These are phyloP conservation scores for Patiria pectinifera DNA, from an alignment of 53 echinoderm and acorn worm species.

Conservation along the genomic window DNA sequence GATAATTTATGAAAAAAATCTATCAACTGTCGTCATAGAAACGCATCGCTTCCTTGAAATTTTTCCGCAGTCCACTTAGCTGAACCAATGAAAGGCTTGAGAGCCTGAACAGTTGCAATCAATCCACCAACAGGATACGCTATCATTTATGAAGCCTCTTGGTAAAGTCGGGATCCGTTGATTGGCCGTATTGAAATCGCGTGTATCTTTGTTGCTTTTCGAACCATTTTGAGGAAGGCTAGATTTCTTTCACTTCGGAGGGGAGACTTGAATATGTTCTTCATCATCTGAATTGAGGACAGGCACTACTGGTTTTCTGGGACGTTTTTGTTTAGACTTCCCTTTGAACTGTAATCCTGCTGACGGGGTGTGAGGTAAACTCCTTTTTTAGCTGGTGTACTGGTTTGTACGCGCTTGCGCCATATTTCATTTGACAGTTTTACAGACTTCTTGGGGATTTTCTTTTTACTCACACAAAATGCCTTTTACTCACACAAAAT, in stretches of 20 bases:
- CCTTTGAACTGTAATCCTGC: constrained; percentile 5
- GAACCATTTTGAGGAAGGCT: not conserved
- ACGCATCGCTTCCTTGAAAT: constrained; percentile 26
- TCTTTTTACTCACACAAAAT: not conserved
- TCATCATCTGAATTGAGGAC: not conserved
- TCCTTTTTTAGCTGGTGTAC: not conserved
- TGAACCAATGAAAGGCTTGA: not conserved
- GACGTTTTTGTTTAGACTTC: not conserved
- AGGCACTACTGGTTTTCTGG: not conserved
- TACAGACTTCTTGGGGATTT: not conserved
- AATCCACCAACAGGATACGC: constrained; percentile 34
- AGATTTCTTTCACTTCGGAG: not conserved
- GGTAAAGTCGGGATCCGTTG: not conserved
- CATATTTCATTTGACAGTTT: not conserved
- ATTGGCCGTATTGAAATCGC: not conserved
- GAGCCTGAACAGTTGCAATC: constrained; percentile 14
- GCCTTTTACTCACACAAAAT: no score
- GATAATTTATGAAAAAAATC: not conserved
- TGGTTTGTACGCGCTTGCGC: not conserved
- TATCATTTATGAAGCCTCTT: constrained; percentile 3
- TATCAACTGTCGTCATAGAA: constrained; percentile 1
- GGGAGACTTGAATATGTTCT: not conserved
- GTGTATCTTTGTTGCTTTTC: not conserved
- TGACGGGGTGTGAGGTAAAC: constrained; percentile 8
- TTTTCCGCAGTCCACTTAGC: not conserved